Base-by-base conservation (phyloP, 2,113 vertebrate genomes). In the Caranx ignobilis region DNA sequence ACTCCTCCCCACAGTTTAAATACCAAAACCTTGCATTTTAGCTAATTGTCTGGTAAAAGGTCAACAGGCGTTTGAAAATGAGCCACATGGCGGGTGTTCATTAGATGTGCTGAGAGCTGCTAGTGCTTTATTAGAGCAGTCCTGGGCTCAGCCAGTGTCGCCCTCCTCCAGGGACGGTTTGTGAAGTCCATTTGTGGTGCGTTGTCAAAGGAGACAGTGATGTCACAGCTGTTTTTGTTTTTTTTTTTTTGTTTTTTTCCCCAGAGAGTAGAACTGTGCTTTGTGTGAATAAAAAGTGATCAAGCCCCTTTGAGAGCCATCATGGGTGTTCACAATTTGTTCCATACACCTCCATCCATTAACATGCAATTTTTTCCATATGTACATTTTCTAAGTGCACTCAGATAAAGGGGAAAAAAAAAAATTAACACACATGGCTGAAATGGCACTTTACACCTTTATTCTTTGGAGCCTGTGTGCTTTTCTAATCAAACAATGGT, bases 1-100 rank as follows among this genome's bases (percentile, higher is more conserved):
- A 77, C 77, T 85, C 84, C 66, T 80, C 78, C 86, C 52, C 57
- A 67, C 67, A 71, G 80, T 86, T 90, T 87, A 83, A 91, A 91
- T 92, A 81, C 69, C 85, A 86, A 82, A 89, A 84, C 80, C 82
- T 88, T 86, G 79, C 72, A 86, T 89, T 90, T 83, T 60, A 73
- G 84, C 72, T 87, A 93, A 92, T 90, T 89, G 90, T 78, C 85
- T 84, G 68, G 74, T 81, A 88, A 93, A 92, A 92, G 91, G 89
- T 92, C 92, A 92, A 87, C 61, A 62, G 88, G 80, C 75, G 78
- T 89, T 87, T 85, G 77, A 87, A 82, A 93, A 80, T 74, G 61
- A 87, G 82, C 89, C 88, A 90, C 88, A 86, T 78, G 65, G 84
- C 72, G 83, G 80, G 82, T 70, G 75, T 88, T 91, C 87, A 88